Conservation (phyloP, 2,888 invertebrate species). For the Sinohyriopsis cumingii region DNA sequence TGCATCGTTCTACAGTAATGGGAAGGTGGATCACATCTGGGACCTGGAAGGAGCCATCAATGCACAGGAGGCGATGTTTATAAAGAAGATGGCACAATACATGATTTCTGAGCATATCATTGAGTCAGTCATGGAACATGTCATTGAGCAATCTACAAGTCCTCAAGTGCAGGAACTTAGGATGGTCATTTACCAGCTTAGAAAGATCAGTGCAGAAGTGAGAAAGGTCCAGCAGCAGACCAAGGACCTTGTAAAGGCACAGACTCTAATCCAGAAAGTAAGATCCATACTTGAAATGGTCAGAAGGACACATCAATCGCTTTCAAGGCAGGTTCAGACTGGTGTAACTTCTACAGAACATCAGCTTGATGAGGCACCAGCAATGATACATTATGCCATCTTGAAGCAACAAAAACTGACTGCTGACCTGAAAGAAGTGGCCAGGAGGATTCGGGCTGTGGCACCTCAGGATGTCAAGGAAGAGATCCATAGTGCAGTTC, state of each 20-base stretch:
- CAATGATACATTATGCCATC: constrained; percentile 4
- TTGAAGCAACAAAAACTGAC: constrained; percentile 12
- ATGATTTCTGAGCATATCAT: background rate
- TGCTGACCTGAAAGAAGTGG: too few species aligned
- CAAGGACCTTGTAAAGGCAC: background rate
- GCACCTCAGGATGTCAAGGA: too few species aligned
- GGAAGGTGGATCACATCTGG: constrained; percentile 14
- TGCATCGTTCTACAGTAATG: constrained; percentile 20
- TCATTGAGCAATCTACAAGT: constrained; percentile 7
- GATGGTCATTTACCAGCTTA: constrained; percentile 24
- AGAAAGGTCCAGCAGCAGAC: constrained; percentile 6
- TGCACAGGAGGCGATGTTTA: constrained; percentile 7
- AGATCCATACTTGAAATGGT: too few species aligned
- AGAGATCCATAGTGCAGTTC: too few species aligned
- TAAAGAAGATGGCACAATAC: constrained; percentile 7
- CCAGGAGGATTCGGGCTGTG: too few species aligned
- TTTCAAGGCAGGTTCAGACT: too few species aligned
- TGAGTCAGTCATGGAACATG: background rate
- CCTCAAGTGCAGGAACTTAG: constrained; percentile 10
- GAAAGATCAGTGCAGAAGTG: constrained; percentile 9
- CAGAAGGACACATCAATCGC: too few species aligned
- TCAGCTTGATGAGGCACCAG: background rate
- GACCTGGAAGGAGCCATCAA: constrained; percentile 18
- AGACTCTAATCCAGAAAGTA: too few species aligned
- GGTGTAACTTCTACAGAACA: too few species aligned